Evolutionary conservation across 35 echinoderm and acorn worm genomes (phyloP).

Genomic region (Lytechinus variegatus): DNA sequence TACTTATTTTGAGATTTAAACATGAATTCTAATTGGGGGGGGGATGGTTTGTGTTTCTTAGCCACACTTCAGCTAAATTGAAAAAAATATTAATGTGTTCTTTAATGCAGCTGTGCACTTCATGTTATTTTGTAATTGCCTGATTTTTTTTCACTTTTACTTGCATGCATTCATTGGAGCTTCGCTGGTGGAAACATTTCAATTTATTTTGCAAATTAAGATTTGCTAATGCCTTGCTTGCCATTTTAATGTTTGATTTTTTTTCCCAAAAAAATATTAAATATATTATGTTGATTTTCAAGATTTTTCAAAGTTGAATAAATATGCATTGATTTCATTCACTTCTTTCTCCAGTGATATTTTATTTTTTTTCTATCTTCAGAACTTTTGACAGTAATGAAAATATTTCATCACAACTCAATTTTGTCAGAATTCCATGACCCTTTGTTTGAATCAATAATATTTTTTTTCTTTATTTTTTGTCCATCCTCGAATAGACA

Average conservation of each 20-base stretch:
- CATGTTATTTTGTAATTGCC: neutral
- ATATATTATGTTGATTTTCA: neutral
- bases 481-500: neutral
- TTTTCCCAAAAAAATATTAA: neutral
- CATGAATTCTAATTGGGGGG: neutral
- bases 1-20: no score
- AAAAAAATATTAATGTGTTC: neutral
- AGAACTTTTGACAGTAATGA: no score
- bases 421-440: no score
- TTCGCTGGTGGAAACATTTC: neutral
- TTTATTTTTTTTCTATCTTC: no score
- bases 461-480: no score
- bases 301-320: neutral
- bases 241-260: neutral
- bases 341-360: neutral
- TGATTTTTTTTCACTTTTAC: neutral
- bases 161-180: neutral
- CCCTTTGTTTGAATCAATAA: neutral
- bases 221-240: neutral
- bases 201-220: neutral
- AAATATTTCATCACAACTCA: no score
- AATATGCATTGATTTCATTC: neutral
- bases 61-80: neutral
- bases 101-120: neutral
- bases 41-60: neutral